These are phyloP conservation scores for Salvator merianae DNA, from an alignment of 2,113 vertebrate species.

Conservation along the genomic window DNA sequence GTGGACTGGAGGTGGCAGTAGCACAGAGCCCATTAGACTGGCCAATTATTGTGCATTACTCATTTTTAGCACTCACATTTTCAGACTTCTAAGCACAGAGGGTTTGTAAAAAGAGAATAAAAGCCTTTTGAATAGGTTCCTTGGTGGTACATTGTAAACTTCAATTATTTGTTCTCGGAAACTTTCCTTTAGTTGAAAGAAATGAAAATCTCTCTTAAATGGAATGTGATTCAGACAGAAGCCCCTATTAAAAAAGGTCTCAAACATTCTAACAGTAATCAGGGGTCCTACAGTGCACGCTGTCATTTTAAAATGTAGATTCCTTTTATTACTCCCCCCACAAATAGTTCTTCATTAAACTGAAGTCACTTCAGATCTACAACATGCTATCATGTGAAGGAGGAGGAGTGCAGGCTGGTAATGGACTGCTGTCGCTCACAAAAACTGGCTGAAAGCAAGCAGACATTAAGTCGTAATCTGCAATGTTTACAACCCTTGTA, in stretches of 20 bases:
- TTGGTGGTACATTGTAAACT: slow-evolving; percentile 60
- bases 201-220: slow-evolving; percentile 58
- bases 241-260: slow-evolving; percentile 57
- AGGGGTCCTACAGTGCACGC: slow-evolving; percentile 48
- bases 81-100: slow-evolving; percentile 52
- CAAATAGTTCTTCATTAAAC: slow-evolving; percentile 53
- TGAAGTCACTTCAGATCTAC: slow-evolving; percentile 57
- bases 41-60: slow-evolving; percentile 46
- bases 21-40: slow-evolving; percentile 41
- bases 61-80: slow-evolving; percentile 51
- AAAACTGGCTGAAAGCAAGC: slow-evolving; percentile 64
- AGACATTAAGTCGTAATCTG: slow-evolving; percentile 76
- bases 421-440: slow-evolving; percentile 76
- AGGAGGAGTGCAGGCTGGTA: slow-evolving; percentile 63
- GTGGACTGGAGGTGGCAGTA: slow-evolving; percentile 35
- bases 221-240: slow-evolving; percentile 66
- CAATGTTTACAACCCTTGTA: slow-evolving; percentile 76
- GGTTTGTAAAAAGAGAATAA: slow-evolving; percentile 64
- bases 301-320: slow-evolving; percentile 65
- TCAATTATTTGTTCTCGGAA: slow-evolving; percentile 68
- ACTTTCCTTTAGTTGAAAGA: slow-evolving; percentile 45
- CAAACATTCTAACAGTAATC: slow-evolving; percentile 73
- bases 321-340: not conserved
- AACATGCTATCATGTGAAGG: slow-evolving; percentile 61
- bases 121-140: slow-evolving; percentile 47